Evolutionary conservation across 2,888 invertebrate genomes (phyloP).

Genomic region (Calameuta pallipes): DNA sequence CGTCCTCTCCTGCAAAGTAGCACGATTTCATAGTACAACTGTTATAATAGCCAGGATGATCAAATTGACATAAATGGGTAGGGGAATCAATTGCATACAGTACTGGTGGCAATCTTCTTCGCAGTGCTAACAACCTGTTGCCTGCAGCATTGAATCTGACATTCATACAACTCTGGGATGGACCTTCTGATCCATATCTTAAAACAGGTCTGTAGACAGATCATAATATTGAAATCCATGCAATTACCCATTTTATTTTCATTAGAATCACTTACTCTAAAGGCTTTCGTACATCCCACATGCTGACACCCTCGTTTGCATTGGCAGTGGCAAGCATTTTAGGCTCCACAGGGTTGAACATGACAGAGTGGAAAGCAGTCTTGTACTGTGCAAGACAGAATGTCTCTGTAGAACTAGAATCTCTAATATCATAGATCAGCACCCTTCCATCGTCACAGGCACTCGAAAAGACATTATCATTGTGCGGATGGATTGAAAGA

Average conservation of each 20-base stretch:
- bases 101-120: slow-evolving; percentile 88
- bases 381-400: slow-evolving; percentile 77
- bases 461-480: slow-evolving; percentile 85
- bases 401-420: slow-evolving; percentile 69
- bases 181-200: slow-evolving; percentile 74
- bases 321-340: slow-evolving; percentile 89
- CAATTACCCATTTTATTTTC: not conserved
- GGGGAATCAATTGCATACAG: slow-evolving; percentile 79
- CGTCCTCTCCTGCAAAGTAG: slow-evolving; percentile 90
- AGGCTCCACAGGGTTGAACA: slow-evolving; percentile 89
- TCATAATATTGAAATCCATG: not conserved
- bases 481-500: slow-evolving; percentile 86
- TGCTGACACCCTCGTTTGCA: slow-evolving; percentile 86
- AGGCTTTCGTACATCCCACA: slow-evolving; percentile 90
- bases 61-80: slow-evolving; percentile 85
- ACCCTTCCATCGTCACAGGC: slow-evolving; percentile 94
- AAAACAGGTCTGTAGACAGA: slow-evolving; percentile 73
- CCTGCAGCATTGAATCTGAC: slow-evolving; percentile 89
- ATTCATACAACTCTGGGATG: slow-evolving; percentile 86
- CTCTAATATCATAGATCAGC: slow-evolving; percentile 85
- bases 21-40: slow-evolving; percentile 98
- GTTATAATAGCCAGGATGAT: slow-evolving; percentile 92
- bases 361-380: slow-evolving; percentile 93
- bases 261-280: slow-evolving; percentile 74
- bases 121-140: slow-evolving; percentile 80